Conservation (phyloP, 2,888 invertebrate species). For the Vanessa cardui region DNA sequence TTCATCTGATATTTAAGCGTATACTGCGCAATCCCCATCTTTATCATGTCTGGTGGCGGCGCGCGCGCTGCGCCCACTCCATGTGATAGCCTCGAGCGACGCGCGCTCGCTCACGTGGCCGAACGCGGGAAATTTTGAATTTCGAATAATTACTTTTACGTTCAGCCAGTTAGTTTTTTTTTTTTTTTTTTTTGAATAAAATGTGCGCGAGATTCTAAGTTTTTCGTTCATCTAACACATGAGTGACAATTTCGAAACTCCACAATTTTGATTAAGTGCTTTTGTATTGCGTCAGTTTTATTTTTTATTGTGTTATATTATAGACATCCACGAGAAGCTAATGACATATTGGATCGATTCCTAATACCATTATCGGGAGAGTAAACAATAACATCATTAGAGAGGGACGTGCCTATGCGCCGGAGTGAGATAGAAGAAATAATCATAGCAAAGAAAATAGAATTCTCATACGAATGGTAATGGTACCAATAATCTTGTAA, state of each 20-base stretch:
- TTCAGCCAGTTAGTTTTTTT: slow-evolving; percentile 27
- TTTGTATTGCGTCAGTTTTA: not conserved
- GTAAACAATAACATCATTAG: slow-evolving; percentile 79
- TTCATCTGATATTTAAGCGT: slow-evolving; percentile 50
- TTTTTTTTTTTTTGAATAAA: slow-evolving; percentile 30
- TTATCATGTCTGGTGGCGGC: slow-evolving; percentile 65
- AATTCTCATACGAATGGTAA: slow-evolving; percentile 81
- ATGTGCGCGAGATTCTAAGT: slow-evolving; percentile 12
- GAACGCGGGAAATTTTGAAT: slow-evolving; percentile 60
- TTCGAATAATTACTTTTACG: slow-evolving; percentile 45
- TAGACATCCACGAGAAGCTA: slow-evolving; percentile 10
- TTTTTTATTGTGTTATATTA: slow-evolving; percentile 7
- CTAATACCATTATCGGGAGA: slow-evolving; percentile 68
- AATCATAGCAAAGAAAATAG: slow-evolving; percentile 77
- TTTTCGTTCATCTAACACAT: not conserved
- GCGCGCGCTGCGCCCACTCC: slow-evolving; percentile 65
- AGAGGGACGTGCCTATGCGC: slow-evolving; percentile 51
- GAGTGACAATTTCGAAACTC: slow-evolving; percentile 14
- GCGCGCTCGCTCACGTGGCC: slow-evolving; percentile 64
- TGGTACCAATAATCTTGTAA: slow-evolving; percentile 79
- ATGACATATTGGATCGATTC: slow-evolving; percentile 65
- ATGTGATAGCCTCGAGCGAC: slow-evolving; percentile 81
- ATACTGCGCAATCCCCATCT: slow-evolving; percentile 65
- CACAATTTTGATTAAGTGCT: slow-evolving; percentile 1
- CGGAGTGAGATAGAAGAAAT: slow-evolving; percentile 55